These are phyloP conservation scores for Botia kubotai DNA, from an alignment of 2,797 vertebrate species.

Conservation along the genomic window DNA sequence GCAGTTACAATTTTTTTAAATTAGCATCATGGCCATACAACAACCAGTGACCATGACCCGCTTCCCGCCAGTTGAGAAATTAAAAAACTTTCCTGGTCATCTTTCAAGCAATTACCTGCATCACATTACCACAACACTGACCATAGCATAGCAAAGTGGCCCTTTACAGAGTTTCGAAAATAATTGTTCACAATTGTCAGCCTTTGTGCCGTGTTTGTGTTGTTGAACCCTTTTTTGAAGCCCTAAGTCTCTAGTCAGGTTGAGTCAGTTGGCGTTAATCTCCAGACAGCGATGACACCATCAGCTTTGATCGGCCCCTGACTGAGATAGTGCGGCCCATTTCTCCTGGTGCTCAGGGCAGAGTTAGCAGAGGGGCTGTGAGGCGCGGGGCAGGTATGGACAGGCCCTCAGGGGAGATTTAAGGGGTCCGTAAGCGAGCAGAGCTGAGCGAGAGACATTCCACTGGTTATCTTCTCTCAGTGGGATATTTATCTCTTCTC, in stretches of 20 bases:
- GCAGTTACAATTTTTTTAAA: no score
- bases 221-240: constrained; percentile 5
- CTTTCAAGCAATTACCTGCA: background rate
- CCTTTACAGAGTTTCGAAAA: background rate
- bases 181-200: background rate
- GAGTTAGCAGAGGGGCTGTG: constrained; percentile 16
- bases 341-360: constrained; percentile 37
- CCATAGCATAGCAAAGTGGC: background rate
- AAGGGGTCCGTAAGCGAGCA: constrained; percentile 39
- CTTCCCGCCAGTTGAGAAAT: background rate
- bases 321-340: constrained; percentile 49
- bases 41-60: no score
- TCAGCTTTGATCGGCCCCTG: constrained; percentile 53
- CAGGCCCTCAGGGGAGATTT: constrained; percentile 48
- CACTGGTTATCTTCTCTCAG: constrained; percentile 60
- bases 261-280: constrained; percentile 54
- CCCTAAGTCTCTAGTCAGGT: constrained; percentile 25
- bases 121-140: background rate
- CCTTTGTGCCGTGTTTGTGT: background rate
- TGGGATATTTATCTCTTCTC: constrained; percentile 55
- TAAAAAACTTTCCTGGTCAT: background rate
- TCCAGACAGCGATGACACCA: constrained; percentile 57
- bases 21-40: no score
- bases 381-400: constrained; percentile 50
- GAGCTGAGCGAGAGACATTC: constrained; percentile 57